Base-by-base conservation (phyloP, 2,888 invertebrate species). In the Monopis laevigella region DNA sequence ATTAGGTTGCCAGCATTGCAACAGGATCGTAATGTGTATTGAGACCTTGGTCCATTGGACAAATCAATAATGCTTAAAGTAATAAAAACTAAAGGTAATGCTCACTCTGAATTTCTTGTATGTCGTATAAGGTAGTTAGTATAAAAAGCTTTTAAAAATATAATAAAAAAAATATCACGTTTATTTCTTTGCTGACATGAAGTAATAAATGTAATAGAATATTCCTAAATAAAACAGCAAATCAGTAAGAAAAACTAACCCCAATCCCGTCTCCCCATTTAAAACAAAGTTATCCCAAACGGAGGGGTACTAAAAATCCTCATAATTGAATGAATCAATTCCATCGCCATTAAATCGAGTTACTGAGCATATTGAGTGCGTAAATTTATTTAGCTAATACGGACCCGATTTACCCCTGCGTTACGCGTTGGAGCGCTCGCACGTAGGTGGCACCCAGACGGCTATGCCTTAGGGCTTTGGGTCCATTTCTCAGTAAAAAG, bases 261-360 rank as follows among this genome's bases (percentile, higher is more conserved):
- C 36, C 34, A 34, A 34, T 7, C n/a, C 13, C 36, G 13, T 19
- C 21, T 3, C 36, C 40, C 29, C 40, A 40, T 24, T 17, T 70
- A 72, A 70, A 77, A 75, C 75, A 75, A 77, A 74, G 74, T 74
- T 70, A 68, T 59, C 69, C 62, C 62, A 64, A 65, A 59, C 71
- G 54, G 59, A 62, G 62, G 74, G 74, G 75, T 64, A 72, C 74
- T 78, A 78, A 80, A 80, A 80, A 78, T 78, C 75, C 75, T 68
- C 69, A 62, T 80, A 80, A 80, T 78, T 78, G 80, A 80, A 78
- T 80, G 78, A 80, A 77, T 80, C 78, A 77, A 78, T 80, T 77
- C 78, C 70, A 77, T 75, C 69, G 71, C 77, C 72, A 80, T 80
- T 80, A 78, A 80, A 80, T 80, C 78, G 73, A 78, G 77, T 80